Conservation (phyloP, 2,113 vertebrate genomes). For the Boleophthalmus pectinirostris region DNA sequence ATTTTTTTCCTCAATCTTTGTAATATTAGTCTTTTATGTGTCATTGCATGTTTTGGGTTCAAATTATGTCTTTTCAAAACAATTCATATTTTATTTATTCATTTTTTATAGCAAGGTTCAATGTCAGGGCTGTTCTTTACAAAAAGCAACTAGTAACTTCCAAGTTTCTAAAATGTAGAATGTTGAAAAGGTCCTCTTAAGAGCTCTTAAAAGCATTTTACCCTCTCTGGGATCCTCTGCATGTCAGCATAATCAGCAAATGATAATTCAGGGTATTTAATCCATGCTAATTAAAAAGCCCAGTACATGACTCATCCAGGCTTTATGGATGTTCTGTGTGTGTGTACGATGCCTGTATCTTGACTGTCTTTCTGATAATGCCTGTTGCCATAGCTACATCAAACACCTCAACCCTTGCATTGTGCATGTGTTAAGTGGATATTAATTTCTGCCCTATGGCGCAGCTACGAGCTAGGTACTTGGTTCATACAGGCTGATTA, state of each 20-base stretch:
- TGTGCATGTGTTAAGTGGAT: conserved; percentile 1
- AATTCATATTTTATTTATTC: not conserved
- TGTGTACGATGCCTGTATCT: not conserved
- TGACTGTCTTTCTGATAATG: not conserved
- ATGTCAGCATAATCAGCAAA: conserved; percentile 47
- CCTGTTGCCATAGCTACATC: not conserved
- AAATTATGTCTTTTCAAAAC: not conserved
- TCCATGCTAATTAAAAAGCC: conserved; percentile 57
- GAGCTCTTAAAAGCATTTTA: not conserved
- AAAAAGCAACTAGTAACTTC: not conserved
- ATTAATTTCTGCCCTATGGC: not conserved
- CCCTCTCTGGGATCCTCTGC: not conserved
- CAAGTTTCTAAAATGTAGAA: too few species aligned
- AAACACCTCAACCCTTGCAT: not conserved
- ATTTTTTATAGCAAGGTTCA: not conserved
- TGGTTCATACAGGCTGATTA: not conserved
- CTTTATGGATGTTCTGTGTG: conserved; percentile 6
- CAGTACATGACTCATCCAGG: conserved; percentile 45
- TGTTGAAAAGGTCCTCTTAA: too few species aligned
- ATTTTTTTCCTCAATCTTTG: not conserved
- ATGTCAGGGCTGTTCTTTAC: not conserved
- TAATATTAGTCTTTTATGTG: not conserved
- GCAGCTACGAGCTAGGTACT: not conserved
- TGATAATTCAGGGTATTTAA: conserved; percentile 48
- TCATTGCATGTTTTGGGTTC: not conserved